Percentiles rank a stretch among this genome's conserved stretches.
Evolutionary conservation across 2,888 invertebrate genomes (phyloP).

Genomic region (Hoplodrina blanda): DNA sequence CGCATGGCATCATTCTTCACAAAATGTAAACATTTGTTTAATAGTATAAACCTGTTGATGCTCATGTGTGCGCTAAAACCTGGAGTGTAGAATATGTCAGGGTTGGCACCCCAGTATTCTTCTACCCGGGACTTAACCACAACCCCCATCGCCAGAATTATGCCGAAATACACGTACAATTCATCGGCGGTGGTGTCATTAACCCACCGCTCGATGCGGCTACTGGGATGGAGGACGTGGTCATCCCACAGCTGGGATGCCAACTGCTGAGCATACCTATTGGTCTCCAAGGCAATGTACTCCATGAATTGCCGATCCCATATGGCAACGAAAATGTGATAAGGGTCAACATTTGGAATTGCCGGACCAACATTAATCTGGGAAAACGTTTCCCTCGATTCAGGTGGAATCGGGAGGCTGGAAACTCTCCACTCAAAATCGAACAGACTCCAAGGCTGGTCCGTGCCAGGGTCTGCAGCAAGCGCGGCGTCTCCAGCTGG

Average conservation of each 20-base stretch:
- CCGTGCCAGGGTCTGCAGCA: too few species aligned
- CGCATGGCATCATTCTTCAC: not conserved
- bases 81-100: not conserved
- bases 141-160: too few species aligned
- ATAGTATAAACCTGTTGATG: fast-evolving
- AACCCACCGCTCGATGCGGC: not conserved
- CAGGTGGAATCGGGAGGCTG: constrained; percentile 31
- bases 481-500: too few species aligned
- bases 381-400: too few species aligned
- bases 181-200: not conserved
- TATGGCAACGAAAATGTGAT: too few species aligned
- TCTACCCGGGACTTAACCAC: too few species aligned
- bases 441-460: not conserved
- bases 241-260: not conserved
- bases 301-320: too few species aligned
- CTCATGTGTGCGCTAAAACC: constrained; percentile 9
- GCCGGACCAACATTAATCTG: too few species aligned
- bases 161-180: not conserved
- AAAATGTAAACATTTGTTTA: not conserved
- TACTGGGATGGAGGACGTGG: constrained; percentile 8
- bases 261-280: constrained; percentile 31
- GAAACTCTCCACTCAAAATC: constrained; percentile 47
- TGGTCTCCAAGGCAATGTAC: too few species aligned
- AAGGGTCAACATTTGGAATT: too few species aligned
- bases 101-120: too few species aligned